Conservation (phyloP, 2,113 vertebrate genomes). For the Halcyon senegalensis region DNA sequence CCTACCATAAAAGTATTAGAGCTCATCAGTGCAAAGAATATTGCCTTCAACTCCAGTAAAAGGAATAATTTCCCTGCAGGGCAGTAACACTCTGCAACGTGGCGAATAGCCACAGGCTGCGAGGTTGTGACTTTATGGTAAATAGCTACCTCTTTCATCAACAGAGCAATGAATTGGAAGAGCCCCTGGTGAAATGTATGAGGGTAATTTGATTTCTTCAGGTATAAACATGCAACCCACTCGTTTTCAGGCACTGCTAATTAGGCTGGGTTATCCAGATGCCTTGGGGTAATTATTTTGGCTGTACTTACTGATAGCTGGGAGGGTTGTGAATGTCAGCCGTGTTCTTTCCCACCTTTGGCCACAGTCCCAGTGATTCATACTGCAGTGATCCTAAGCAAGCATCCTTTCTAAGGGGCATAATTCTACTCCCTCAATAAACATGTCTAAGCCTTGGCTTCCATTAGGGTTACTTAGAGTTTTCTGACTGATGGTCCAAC, state of each 20-base stretch:
- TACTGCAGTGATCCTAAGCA: conserved; percentile 21
- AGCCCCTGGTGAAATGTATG: conserved; percentile 71
- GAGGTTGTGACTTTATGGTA: conserved; percentile 69
- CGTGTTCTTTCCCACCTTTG: conserved; percentile 70
- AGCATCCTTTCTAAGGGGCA: conserved; percentile 48
- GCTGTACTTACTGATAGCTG: conserved; percentile 68
- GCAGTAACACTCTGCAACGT: conserved; percentile 54
- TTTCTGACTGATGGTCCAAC: conserved; percentile 39
- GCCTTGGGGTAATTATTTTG: conserved; percentile 73
- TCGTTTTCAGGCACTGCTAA: conserved; percentile 68
- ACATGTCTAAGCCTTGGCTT: conserved; percentile 17
- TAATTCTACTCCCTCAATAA: conserved; percentile 58
- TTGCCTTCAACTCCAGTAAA: conserved; percentile 67
- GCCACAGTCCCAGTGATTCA: conserved; percentile 68
- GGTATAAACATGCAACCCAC: conserved; percentile 72
- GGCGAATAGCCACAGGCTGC: conserved; percentile 64
- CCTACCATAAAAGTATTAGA: conserved; percentile 70
- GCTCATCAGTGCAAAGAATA: conserved; percentile 67
- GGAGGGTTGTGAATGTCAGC: conserved; percentile 57
- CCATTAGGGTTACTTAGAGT: conserved; percentile 45
- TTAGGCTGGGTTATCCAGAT: conserved; percentile 73
- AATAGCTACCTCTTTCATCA: conserved; percentile 70
- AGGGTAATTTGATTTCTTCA: conserved; percentile 75
- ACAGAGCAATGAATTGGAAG: conserved; percentile 71
- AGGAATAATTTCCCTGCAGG: conserved; percentile 70